phyloP scores from a whole-genome alignment of 1,140 invertebrate genomes.

The Drosophila quadrilineata region DNA sequence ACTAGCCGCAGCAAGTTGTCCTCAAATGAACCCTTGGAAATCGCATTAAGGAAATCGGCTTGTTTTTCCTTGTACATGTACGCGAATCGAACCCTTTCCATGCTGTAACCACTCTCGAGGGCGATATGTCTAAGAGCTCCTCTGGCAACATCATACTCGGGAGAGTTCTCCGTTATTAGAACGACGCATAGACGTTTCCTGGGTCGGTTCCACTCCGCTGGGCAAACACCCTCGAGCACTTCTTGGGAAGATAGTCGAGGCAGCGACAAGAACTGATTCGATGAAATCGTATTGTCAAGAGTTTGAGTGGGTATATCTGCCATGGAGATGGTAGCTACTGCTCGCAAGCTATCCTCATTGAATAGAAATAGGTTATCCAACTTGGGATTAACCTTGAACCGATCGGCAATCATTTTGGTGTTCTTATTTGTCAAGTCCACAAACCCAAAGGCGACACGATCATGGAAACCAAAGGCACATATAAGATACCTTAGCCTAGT shows the following conservation, averaged over 20 bases:
- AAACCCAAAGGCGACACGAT: constrained; percentile 94
- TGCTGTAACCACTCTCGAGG: constrained; percentile 84
- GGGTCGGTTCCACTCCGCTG: constrained; percentile 90
- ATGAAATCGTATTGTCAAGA: constrained; percentile 92
- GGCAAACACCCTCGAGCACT: constrained; percentile 87
- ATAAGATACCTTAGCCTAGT: constrained; percentile 92
- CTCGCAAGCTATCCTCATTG: constrained; percentile 91
- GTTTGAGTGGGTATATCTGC: constrained; percentile 92
- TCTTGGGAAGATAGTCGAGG: constrained; percentile 96
- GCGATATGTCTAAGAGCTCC: constrained; percentile 87
- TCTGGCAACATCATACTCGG: constrained; percentile 84
- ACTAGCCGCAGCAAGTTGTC: constrained; percentile 89
- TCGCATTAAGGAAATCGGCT: constrained; percentile 69
- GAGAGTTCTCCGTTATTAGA: constrained; percentile 88
- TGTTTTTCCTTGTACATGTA: constrained; percentile 85
- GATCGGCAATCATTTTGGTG: constrained; percentile 84
- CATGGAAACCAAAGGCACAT: constrained; percentile 92
- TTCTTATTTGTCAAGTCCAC: constrained; percentile 84
- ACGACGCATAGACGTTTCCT: constrained; percentile 94
- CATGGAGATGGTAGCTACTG: constrained; percentile 94
- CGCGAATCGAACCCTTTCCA: constrained; percentile 90
- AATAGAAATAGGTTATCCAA: constrained; percentile 94
- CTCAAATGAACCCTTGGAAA: constrained; percentile 81
- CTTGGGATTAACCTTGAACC: constrained; percentile 88
- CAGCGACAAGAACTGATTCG: constrained; percentile 93